Evolutionary conservation across 2,797 vertebrate genomes (phyloP).

Genomic region (Crax fasciolata): DNA sequence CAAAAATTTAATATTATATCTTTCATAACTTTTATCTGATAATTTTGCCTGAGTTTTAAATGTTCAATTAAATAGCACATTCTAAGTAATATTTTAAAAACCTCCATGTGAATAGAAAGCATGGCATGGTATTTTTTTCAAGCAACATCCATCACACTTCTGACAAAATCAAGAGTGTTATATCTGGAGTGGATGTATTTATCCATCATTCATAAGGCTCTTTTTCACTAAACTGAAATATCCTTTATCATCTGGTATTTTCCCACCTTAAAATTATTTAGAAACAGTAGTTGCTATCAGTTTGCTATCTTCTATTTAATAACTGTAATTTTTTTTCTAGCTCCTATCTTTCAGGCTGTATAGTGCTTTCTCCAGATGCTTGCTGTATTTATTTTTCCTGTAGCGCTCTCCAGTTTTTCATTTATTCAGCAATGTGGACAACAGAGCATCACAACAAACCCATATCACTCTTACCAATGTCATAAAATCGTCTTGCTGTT

Average conservation of each 20-base stretch:
- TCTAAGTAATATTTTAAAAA: neutral
- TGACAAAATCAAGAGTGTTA: neutral
- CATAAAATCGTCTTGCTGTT: neutral
- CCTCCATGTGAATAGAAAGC: neutral
- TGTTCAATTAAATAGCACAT: neutral
- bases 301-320: neutral
- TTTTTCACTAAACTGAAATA: neutral
- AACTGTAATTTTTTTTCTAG: neutral
- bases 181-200: conserved; percentile 4
- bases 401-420: neutral
- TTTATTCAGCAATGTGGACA: neutral
- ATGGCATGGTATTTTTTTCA: neutral
- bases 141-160: neutral
- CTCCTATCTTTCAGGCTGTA: neutral
- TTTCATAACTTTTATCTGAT: neutral
- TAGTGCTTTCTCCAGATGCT: neutral
- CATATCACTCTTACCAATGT: neutral
- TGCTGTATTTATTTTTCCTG: neutral
- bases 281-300: neutral
- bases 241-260: neutral
- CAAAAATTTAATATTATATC: accelerated
- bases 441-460: neutral
- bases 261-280: neutral
- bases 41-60: neutral
- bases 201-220: neutral